Evolutionary conservation across 2,888 invertebrate species (phyloP), one percentile per base, ranked within the genome.

Genomic region (Pelosia muscerda): DNA sequence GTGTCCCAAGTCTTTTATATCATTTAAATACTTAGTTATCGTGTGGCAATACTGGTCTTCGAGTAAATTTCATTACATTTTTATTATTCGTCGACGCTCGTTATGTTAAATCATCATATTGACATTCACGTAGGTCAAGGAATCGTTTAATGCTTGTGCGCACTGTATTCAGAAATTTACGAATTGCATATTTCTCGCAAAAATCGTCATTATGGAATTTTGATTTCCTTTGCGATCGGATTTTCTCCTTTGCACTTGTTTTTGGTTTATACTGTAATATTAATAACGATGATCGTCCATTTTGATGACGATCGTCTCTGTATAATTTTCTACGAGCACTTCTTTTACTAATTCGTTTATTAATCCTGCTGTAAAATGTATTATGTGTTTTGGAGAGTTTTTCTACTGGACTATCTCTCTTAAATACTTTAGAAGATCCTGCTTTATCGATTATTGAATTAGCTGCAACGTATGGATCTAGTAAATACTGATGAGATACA

Each of bases 111-210:
- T 76, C 68, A 60, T 79, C 81, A 23, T 69, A 22, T 69, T 71
- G 25, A 65, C 81, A 81, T 59, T 79, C 77, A 10, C 65, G 61
- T 23, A 72, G 67, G 0, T 62, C n/a, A 56, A 66, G 62, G 55
- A 66, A 81, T 23, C 79, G 56, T 63, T 79, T 69, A 54, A 81
- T 72, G 9, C 71, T 66, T n/a, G 71, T 63, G 53, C 74, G 63
- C 9, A 81, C 60, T 42, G 68, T 58, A 34, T 66, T 25, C 13
- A 66, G 38, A 42, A 79, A 66, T 65, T 74, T 73, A 8, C 71
- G 69, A 60, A 31, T 69, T 9, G 73, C 76, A 42, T 61, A 72
- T 28, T 59, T 78, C 62, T 75, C 65, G 69, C 78, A 78, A 3
- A 28, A 28, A 28, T 59, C 38, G 1, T 59, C 54, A 19, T 13